Evolutionary conservation across 2,888 invertebrate genomes (phyloP).

Genomic region (Panzeria rudis): DNA sequence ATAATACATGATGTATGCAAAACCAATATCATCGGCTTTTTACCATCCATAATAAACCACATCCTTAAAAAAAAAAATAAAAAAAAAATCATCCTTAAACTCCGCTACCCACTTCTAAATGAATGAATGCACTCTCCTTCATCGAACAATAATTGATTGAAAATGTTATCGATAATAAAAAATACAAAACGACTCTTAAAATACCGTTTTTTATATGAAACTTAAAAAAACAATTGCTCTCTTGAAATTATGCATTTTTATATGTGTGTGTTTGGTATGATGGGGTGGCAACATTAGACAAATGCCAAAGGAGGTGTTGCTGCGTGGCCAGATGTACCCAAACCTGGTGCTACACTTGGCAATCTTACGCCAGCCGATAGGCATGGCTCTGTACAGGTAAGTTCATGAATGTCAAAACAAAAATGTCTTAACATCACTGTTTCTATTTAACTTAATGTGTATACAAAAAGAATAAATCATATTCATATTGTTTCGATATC

Average conservation of each 20-base stretch:
- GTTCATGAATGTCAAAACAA: conserved; percentile 78
- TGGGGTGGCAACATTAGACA: conserved; percentile 77
- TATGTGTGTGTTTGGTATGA: conserved; percentile 47
- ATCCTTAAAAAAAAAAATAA: conserved; percentile 63
- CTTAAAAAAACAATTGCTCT: conserved; percentile 23
- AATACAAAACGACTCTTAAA: conserved; percentile 23
- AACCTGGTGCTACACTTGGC: conserved; percentile 90
- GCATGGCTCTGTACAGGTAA: conserved; percentile 98
- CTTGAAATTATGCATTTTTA: conserved; percentile 37
- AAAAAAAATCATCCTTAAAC: conserved; percentile 57
- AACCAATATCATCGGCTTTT: conserved; percentile 53
- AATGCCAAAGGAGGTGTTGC: conserved; percentile 89
- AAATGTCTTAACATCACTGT: conserved; percentile 25
- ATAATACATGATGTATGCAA: conserved; percentile 41
- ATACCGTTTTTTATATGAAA: conserved; percentile 20
- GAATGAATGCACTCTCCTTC: conserved; percentile 40
- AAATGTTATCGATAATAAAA: conserved; percentile 21
- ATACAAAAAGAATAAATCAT: conserved; percentile 33
- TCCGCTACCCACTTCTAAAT: conserved; percentile 51
- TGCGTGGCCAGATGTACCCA: conserved; percentile 94
- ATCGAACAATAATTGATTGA: conserved; percentile 39
- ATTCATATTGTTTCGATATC: conserved; percentile 2
- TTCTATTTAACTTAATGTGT: conserved; percentile 67
- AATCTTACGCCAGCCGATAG: conserved; percentile 97
- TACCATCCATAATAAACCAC: conserved; percentile 58